phyloP scores from a whole-genome alignment of 2,113 vertebrate species.

The Prunella fulvescens region DNA sequence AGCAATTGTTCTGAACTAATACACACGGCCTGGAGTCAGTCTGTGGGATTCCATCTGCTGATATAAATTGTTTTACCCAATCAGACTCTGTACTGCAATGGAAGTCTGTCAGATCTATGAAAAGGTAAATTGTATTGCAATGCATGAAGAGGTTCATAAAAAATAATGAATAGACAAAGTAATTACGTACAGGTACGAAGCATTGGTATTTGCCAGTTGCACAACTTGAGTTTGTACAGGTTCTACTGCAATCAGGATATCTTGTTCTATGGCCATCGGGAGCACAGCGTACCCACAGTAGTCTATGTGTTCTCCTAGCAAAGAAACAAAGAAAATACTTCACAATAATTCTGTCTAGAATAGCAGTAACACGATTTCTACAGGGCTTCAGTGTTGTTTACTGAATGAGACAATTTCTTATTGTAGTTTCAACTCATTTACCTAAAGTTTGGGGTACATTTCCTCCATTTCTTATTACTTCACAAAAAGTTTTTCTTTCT shows the following conservation, averaged over 20 bases:
- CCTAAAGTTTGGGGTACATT: not conserved
- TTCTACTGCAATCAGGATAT: conserved; percentile 88
- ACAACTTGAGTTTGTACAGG: conserved; percentile 76
- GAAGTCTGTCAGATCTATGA: not conserved
- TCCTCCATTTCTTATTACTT: not conserved
- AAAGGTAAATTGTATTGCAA: not conserved
- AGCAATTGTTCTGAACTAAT: not conserved
- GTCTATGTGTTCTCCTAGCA: conserved; percentile 93
- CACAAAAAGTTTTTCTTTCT: not conserved
- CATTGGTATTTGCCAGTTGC: conserved; percentile 84
- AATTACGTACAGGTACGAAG: conserved; percentile 83
- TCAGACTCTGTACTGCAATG: not conserved
- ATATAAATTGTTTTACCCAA: not conserved
- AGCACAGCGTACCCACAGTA: conserved; percentile 97
- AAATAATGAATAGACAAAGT: not conserved
- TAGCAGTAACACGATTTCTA: not conserved
- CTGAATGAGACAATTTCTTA: not conserved
- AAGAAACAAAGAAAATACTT: conserved; percentile 5
- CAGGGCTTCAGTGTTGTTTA: not conserved
- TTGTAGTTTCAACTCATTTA: not conserved
- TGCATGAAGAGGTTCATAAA: not conserved
- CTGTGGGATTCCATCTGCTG: not conserved
- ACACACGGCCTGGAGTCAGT: not conserved
- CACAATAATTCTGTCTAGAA: not conserved
- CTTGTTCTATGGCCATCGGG: conserved; percentile 96